Base-by-base conservation (phyloP, 2,888 invertebrate genomes). In the Sycophila texana region DNA sequence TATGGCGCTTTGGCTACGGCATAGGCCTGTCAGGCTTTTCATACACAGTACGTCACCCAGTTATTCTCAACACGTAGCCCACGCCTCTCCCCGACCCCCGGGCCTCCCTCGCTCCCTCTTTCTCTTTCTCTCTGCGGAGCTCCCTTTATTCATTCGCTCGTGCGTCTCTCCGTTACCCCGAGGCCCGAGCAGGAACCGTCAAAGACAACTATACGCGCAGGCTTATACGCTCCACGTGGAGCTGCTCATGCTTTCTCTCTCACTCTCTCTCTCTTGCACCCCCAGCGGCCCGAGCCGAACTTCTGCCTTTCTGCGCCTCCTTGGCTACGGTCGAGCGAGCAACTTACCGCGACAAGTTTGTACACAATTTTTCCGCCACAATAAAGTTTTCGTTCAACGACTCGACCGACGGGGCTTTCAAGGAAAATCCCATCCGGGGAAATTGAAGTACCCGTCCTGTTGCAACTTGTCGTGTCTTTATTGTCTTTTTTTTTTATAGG, bases 21-120 rank as follows among this genome's bases (percentile, higher is more conserved):
- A 22, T 26, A 66, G 61, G 57, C 67, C 72, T 78, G 61, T 67
- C 78, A 47, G 20, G 55, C 78, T 78, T 66, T 72, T 72, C 77
- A 67, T 77, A 67, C 13, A 58, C 66, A 51, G 30, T 26, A 58
- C 74, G 70, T 78, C 72, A 73, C 67, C 70, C 70, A 65, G 71
- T 70, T 79, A 74, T 74, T 79, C 74, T n/a, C 51, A 61, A 26
- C 78, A 68, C 74, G 61, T 68, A 39, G 26, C 26, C 26, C n/a
- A n/a, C n/a, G n/a, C 47, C 22, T 4, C 7, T 5, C 30, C 7
- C 4, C 39, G 39, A 10, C 39, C 39, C 10, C 39, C 10, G 5
- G 22, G 18, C 26, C 57, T 57, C 22, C 18, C 51, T 14, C 26
- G 5, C 18, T 39, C 47, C 47, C 47, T 39, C 58, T 47, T 39